phyloP scores from a whole-genome alignment of 2,888 invertebrate species.

The Drosophila prolongata region DNA sequence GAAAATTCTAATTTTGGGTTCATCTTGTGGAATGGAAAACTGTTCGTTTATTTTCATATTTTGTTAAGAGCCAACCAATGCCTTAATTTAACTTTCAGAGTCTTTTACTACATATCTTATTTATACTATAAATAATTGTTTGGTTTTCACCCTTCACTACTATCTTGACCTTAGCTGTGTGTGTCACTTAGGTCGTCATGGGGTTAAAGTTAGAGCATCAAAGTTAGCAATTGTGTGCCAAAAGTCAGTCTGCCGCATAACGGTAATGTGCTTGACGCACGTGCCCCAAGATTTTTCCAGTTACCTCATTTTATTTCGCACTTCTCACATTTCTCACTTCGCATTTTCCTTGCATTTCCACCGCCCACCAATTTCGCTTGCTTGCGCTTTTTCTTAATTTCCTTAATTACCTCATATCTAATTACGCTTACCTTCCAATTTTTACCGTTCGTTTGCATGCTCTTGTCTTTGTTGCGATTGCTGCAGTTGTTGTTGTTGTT shows the following conservation, averaged over 20 bases:
- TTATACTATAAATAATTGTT: too few species aligned
- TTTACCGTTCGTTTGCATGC: slow-evolving; percentile 81
- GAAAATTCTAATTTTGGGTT: too few species aligned
- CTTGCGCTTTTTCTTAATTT: slow-evolving; percentile 28
- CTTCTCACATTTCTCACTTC: slow-evolving; percentile 3
- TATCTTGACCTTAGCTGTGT: not conserved
- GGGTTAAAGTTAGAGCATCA: not conserved
- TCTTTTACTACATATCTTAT: too few species aligned
- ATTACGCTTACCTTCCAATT: slow-evolving; percentile 82
- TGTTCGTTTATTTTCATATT: too few species aligned
- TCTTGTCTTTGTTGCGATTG: slow-evolving; percentile 77
- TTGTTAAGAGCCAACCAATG: too few species aligned
- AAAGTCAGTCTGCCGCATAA: slow-evolving; percentile 71
- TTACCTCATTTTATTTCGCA: slow-evolving; percentile 48
- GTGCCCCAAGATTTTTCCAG: slow-evolving; percentile 32
- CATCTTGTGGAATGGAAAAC: too few species aligned
- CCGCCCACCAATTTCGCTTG: slow-evolving; percentile 21
- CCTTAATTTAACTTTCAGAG: too few species aligned
- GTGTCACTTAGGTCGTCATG: not conserved
- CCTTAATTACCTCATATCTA: slow-evolving; percentile 46
- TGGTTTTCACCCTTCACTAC: too few species aligned
- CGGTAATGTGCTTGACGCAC: slow-evolving; percentile 52
- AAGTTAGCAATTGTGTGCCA: slow-evolving; percentile 26
- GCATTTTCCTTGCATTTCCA: not conserved
- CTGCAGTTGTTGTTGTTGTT: slow-evolving; percentile 68